phyloP scores from a whole-genome alignment of 2,888 invertebrate genomes.

The Acanthosepion esculentum region DNA sequence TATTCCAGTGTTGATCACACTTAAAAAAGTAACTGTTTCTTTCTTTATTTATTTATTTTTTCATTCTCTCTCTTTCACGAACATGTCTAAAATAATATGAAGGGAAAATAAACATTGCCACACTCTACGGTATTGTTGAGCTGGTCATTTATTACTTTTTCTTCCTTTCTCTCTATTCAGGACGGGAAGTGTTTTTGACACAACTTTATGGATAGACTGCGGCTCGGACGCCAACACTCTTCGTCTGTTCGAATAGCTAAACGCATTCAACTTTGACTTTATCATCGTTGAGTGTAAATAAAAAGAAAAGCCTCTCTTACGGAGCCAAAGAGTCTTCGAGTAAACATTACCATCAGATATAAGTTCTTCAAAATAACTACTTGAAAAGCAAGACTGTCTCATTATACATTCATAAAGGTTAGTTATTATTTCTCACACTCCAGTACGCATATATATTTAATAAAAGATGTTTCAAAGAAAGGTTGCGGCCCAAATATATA shows the following conservation, averaged over 20 bases:
- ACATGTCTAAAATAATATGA: background rate
- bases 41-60: background rate
- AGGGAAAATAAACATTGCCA: background rate
- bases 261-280: background rate
- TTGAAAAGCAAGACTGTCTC: background rate
- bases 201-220: background rate
- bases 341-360: background rate
- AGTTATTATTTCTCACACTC: background rate
- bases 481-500: background rate
- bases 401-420: conserved; percentile 20
- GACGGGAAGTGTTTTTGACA: background rate
- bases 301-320: background rate
- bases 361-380: background rate
- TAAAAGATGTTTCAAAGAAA: background rate
- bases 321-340: background rate
- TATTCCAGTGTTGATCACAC: too few relatives aligned
- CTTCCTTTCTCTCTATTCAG: background rate
- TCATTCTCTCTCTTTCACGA: background rate
- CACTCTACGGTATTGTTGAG: background rate
- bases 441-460: background rate
- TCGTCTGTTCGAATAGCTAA: background rate
- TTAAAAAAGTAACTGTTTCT: too few relatives aligned
- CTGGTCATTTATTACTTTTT: background rate
- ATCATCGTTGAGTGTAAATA: background rate
- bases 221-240: background rate